Evolutionary conservation across 2,113 vertebrate species (phyloP).

Genomic region (Apteryx mantelli): DNA sequence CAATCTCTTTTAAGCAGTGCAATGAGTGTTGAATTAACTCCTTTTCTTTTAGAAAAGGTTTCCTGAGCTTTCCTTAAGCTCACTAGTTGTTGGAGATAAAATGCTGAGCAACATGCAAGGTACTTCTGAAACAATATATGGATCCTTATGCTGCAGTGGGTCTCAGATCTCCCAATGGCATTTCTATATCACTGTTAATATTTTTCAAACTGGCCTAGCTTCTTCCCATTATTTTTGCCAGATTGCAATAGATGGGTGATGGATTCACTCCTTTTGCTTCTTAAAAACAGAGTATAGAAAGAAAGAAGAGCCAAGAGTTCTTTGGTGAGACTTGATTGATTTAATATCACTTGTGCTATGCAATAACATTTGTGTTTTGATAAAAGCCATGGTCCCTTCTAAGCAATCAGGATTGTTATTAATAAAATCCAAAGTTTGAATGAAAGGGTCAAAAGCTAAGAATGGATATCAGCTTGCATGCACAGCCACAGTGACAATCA

Average conservation of each 20-base stretch:
- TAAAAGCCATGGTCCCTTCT: not conserved
- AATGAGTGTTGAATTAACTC: not conserved
- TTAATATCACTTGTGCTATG: not conserved
- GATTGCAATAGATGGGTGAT: fast-evolving
- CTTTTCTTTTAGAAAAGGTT: not conserved
- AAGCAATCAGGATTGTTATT: not conserved
- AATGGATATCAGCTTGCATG: not conserved
- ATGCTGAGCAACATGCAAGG: not conserved
- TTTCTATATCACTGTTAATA: not conserved
- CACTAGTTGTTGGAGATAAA: not conserved
- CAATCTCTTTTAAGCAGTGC: not conserved
- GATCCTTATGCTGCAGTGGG: not conserved
- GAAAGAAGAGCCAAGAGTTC: not conserved
- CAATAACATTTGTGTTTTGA: not conserved
- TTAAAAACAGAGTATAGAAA: not conserved
- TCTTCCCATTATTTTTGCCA: not conserved
- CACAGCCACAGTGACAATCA: not conserved
- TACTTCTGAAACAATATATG: not conserved
- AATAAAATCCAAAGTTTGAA: not conserved
- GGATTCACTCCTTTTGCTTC: not conserved
- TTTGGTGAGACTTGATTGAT: not conserved
- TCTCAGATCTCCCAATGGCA: not conserved
- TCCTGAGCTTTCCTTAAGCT: not conserved
- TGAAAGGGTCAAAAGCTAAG: slow-evolving; percentile 12
- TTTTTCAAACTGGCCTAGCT: not conserved